These are phyloP conservation scores for Notarius quadriscutis DNA, from an alignment of 2,113 vertebrate species.

Conservation along the genomic window DNA sequence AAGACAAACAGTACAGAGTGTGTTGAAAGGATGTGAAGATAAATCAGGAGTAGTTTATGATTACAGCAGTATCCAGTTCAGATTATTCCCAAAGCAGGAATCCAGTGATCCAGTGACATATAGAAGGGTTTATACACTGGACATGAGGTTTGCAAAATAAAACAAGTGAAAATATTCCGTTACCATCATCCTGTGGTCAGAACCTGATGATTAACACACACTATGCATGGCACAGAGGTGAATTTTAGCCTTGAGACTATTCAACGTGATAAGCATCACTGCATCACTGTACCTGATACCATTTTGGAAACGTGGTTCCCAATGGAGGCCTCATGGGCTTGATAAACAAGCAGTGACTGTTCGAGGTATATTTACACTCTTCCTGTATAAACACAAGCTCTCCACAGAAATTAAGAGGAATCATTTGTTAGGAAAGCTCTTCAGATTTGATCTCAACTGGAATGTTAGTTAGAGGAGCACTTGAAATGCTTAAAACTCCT, in stretches of 20 bases:
- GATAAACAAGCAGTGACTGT: neutral
- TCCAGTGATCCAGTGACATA: neutral
- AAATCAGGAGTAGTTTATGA: neutral
- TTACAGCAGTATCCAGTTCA: neutral
- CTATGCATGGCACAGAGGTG: neutral
- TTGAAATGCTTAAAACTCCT: neutral
- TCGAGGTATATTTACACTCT: neutral
- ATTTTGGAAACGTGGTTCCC: neutral
- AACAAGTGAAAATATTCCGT: neutral
- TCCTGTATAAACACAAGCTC: constrained; percentile 30
- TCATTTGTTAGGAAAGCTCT: constrained; percentile 13
- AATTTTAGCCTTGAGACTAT: neutral
- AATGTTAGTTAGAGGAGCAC: neutral
- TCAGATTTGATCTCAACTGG: neutral
- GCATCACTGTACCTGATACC: neutral
- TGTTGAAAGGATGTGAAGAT: neutral
- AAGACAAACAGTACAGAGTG: neutral
- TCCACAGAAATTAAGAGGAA: constrained; percentile 29
- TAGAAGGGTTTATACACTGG: neutral
- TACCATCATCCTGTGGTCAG: neutral
- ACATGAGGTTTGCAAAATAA: neutral
- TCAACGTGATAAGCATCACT: neutral
- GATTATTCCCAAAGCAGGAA: neutral
- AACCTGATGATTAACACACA: neutral
- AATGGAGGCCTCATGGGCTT: neutral